These are phyloP conservation scores for Streblospio benedicti DNA, from an alignment of 1,140 invertebrate genomes.

Conservation along the genomic window DNA sequence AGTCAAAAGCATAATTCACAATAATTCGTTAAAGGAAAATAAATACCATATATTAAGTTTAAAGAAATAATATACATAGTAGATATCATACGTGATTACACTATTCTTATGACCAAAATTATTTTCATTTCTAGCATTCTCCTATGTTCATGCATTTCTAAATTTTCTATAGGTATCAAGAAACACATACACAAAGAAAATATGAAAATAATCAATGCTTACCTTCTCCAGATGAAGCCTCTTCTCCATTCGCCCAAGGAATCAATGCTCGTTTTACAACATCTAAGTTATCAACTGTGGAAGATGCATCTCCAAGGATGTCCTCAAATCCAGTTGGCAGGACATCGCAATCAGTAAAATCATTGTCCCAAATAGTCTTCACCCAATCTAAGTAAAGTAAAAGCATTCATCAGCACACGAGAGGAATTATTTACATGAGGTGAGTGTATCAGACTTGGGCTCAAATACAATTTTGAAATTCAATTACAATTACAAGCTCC, in stretches of 20 bases:
- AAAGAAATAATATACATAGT: too few species aligned
- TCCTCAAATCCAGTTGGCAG: constrained; percentile 47
- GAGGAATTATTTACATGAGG: too few species aligned
- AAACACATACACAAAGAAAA: not conserved
- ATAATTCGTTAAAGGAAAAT: constrained; percentile 1
- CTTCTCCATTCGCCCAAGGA: constrained; percentile 8
- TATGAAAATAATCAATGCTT: not conserved
- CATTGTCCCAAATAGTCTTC: constrained; percentile 46
- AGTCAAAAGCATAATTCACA: constrained; percentile 5
- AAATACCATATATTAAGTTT: not conserved
- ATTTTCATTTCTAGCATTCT: too few species aligned
- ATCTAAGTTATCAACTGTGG: constrained; percentile 16
- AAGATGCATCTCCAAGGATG: constrained; percentile 43
- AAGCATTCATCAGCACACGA: too few species aligned
- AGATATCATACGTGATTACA: too few species aligned
- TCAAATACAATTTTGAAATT: too few species aligned
- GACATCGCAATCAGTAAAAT: constrained; percentile 49
- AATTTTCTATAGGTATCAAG: too few species aligned
- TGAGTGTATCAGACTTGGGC: too few species aligned
- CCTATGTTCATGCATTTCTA: too few species aligned
- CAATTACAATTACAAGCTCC: too few species aligned
- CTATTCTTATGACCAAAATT: too few species aligned
- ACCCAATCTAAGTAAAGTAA: constrained; percentile 47
- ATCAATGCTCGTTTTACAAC: constrained; percentile 36
- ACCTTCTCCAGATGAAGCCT: constrained; percentile 1